Conservation (phyloP, 1,140 invertebrate genomes). For the Pseudomyrmex pallidus region DNA sequence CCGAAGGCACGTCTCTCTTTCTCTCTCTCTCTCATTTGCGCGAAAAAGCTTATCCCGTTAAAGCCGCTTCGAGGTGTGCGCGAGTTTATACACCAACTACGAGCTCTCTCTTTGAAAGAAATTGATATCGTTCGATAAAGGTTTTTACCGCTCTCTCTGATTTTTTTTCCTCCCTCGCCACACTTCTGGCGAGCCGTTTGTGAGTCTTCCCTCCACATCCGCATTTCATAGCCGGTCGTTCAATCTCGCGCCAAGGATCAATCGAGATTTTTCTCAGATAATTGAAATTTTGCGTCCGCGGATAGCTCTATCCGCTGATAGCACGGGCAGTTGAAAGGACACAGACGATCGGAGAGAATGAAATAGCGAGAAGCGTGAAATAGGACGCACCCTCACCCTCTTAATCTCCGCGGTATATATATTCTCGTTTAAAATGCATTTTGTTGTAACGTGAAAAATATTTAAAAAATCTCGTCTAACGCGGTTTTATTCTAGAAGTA, state of each 20-base stretch:
- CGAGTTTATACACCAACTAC: conserved; percentile 15
- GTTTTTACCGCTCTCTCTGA: conserved; percentile 28
- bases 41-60: background rate
- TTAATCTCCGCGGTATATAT: conserved; percentile 32
- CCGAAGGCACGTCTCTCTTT: conserved; percentile 30
- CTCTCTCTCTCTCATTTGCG: conserved; percentile 3
- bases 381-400: conserved; percentile 21
- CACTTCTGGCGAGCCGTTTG: background rate
- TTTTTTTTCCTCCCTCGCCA: background rate
- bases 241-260: conserved; percentile 55
- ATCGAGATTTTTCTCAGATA: conserved; percentile 60
- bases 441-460: conserved; percentile 13
- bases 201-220: conserved; percentile 22
- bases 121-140: conserved; percentile 58
- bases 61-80: conserved; percentile 13
- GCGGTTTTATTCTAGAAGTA: too few relatives aligned
- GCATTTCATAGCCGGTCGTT: conserved; percentile 44
- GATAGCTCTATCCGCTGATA: conserved; percentile 34
- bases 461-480: background rate
- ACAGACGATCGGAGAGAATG: conserved; percentile 6
- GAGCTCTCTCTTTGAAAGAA: conserved; percentile 43
- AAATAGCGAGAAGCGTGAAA: conserved; percentile 36
- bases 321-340: conserved; percentile 30
- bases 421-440: conserved; percentile 10
- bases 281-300: conserved; percentile 55